Base-by-base conservation (phyloP, 2,797 vertebrate species). In the Austrolebias charrua region DNA sequence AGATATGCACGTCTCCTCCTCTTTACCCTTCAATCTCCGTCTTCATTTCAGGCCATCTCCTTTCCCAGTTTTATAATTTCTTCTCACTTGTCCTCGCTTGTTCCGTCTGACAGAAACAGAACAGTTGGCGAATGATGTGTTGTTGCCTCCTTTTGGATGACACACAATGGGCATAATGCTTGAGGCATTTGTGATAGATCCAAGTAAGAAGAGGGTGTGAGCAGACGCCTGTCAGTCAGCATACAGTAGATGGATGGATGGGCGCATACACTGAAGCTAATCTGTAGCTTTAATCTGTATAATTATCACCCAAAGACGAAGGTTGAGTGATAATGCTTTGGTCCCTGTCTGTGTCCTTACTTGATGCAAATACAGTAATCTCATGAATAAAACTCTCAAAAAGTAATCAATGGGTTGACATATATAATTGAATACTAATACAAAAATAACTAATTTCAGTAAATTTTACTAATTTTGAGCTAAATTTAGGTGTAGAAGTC, bases 51-150 rank as follows among this genome's bases (percentile, higher is more conserved):
- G 38, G 35, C 59, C 61, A 45, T 66, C 46, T 54, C 19, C n/a
- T 66, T 35, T 46, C 52, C 42, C 62, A 20, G 24, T 38, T 19
- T 72, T 76, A 59, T 63, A 31, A 43, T 42, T 60, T 60, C 62
- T 60, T 59, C 73, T 77, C 48, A 4, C 44, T 61, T 53, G 54
- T 42, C 56, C 46, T 2, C 24, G 28, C 60, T 60, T 65, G 60
- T 63, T 73, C 63, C 60, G 44, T 79, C 58, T 69, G 80, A 83
- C 80, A 76, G 72, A 63, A 79, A 85, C 76, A 74, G 78, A 69
- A 71, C 79, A 71, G 69, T 74, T 35, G 64, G 70, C 76, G 80
- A 90, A 66, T 82, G 76, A 89, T 87, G 78, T 64, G 66, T 83
- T 66, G 66, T 69, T 60, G 55, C 51, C 55, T 75, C 65, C 64